A percentile compares a stretch with the other conserved stretches of the same genome.
phyloP scores from a whole-genome alignment of 2,888 invertebrate genomes.

The Zygothrica quintamaculata region DNA sequence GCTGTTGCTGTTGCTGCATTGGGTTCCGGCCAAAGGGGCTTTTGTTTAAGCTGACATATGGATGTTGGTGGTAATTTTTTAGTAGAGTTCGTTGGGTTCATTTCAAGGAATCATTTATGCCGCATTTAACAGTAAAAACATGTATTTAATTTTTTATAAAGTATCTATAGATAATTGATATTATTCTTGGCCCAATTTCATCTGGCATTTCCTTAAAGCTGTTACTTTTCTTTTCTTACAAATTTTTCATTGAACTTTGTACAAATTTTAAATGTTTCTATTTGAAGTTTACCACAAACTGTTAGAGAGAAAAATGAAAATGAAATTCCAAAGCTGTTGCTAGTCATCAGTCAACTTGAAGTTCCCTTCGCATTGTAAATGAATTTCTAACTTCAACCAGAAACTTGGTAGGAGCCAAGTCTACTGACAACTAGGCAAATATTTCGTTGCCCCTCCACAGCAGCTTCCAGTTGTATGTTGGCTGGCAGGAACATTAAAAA shows the following conservation, averaged over 20 bases:
- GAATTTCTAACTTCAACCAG: conserved; percentile 53
- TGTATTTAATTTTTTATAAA: neutral
- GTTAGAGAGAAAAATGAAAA: conserved; percentile 20
- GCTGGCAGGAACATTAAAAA: conserved; percentile 27
- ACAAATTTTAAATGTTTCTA: neutral
- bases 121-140: conserved; percentile 34
- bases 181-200: no score
- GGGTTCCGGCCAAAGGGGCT: conserved; percentile 40
- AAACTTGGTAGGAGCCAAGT: conserved; percentile 14
- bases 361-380: conserved; percentile 51
- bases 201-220: no score
- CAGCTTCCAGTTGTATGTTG: conserved; percentile 5
- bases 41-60: conserved; percentile 77
- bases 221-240: no score
- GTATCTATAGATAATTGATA: no score
- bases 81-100: conserved; percentile 68
- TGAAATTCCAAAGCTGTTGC: conserved; percentile 49
- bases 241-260: no score
- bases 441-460: conserved; percentile 21
- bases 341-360: conserved; percentile 65
- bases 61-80: conserved; percentile 76
- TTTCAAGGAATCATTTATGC: conserved; percentile 49
- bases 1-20: conserved; percentile 51
- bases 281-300: conserved; percentile 15
- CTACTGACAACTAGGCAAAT: conserved; percentile 56